phyloP scores from a whole-genome alignment of 1,140 invertebrate species.

The Harpegnathos saltator region DNA sequence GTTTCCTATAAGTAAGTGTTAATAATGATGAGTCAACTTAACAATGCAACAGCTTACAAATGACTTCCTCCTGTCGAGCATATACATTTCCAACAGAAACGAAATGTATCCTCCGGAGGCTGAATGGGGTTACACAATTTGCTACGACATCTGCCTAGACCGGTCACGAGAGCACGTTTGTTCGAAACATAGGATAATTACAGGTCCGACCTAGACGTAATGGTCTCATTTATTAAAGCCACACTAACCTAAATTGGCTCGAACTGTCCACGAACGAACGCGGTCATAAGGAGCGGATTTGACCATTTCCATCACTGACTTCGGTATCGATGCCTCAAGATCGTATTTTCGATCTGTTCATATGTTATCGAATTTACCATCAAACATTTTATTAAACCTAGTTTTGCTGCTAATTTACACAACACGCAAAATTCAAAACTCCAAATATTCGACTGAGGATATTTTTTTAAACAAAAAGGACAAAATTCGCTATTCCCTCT shows the following conservation, averaged over 20 bases:
- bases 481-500: background rate
- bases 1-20: too few relatives aligned
- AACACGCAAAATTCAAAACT: background rate
- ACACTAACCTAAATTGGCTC: conserved; percentile 37
- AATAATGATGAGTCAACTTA: conserved; percentile 2
- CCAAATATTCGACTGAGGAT: background rate
- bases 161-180: conserved; percentile 44
- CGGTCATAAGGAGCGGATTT: conserved; percentile 6
- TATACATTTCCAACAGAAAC: background rate
- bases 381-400: background rate
- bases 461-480: background rate
- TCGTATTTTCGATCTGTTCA: background rate
- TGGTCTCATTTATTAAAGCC: conserved; percentile 64
- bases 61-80: background rate
- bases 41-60: background rate
- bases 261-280: background rate
- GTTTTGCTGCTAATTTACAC: background rate
- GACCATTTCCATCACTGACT: conserved; percentile 13
- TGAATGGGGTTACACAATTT: background rate
- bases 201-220: conserved; percentile 42
- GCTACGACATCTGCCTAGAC: conserved; percentile 38
- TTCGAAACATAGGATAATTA: conserved; percentile 64
- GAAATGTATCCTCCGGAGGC: background rate
- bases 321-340: background rate
- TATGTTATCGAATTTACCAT: background rate